Base-by-base conservation (phyloP, 2,888 invertebrate genomes). In the Temnothorax rugatulus region DNA sequence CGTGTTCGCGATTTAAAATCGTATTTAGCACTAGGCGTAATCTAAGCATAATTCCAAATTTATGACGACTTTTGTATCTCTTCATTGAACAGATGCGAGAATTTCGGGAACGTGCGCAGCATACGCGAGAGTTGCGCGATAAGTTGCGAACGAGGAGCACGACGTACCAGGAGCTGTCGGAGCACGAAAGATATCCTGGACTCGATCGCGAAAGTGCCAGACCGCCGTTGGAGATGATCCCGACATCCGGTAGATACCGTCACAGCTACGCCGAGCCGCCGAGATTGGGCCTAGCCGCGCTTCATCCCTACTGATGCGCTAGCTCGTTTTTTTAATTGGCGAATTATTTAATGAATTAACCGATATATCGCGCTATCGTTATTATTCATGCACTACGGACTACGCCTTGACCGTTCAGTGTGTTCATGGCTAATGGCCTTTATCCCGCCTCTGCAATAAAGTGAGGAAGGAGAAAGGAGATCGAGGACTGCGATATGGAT, bases 101-200 rank as follows among this genome's bases (percentile, higher is more conserved):
- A 44, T 90, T 92, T 74, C 91, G 93, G 74, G 93, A 93, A 71
- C 90, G 92, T 13, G 85, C 90, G 13, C 79, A 81, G 8, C 91
- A 93, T 75, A 87, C 92, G 74, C 90, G 92, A 41, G 94, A 94
- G 38, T 79, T 92, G 41, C 93, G 93, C 21, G 94, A 94, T 68
- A 93, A 93, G 76, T 87, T 92, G 76, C 93, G 95, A 2, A 91
- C 90, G 25, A 92, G 93, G 79, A 92, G 93, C 18, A 91, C 92
- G 77, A 90, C 92, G 29, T 96, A 96, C 90, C 95, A 95, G 76
- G 96, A 96, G 88, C 92, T 96, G 71, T 95, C 95, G 34, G 96
- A 96, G 61, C 95, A 95, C 88, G 96, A 96, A 85, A 94, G 96
- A 90, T 96, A 96, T 90, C 96, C 95, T 4, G 96, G 95, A 2